Base-by-base conservation (phyloP, 2,888 invertebrate species). In the Dasysyrphus albostriatus region DNA sequence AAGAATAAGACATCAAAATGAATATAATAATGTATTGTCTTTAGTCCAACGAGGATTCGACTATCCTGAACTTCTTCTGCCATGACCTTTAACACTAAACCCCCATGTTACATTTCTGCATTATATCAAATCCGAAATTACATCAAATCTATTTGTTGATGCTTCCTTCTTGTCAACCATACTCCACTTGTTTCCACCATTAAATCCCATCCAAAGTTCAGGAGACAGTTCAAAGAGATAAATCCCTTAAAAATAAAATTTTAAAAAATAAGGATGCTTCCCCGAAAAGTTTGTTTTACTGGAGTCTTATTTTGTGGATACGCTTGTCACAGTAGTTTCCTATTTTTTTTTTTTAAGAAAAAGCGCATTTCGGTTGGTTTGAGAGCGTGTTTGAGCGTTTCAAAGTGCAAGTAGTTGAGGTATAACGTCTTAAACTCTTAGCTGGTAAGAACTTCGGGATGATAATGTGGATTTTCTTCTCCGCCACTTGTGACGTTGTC, bases 291-390 rank as follows among this genome's bases (percentile, higher is more conserved):
- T 81, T 67, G 65, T 72, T 84, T 76, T 72, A 54, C 59, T 61
- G n/a, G 54, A 76, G 84, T 76, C 59, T 76, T 75, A 84, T 73
- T 79, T 75, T 81, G 65, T 84, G 81, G 84, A 81, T 81, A 84
- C 70, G 80, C 76, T 76, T 84, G 84, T 84, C 84, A 84, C 67
- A 72, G 65, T 67, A 37, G 37, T 44, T 72, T 54, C 19, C 14
- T 16, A 5, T 39, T 61, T 61, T 3, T 19, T 3, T 12, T 2
- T 59, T 39, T 14, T 7, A 4, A 0, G 3, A 58, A 58, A 44
- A 58, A 42, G n/a, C 49, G 16, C 69, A 72, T 76, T 75, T 72
- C 51, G 32, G 10, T 56, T 65, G 19, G 61, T 70, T 39, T 19
- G 29, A 14, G 39, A 42, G 61, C 42, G 39, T 61, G 37, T 39